These are phyloP conservation scores for Palythoa heliodiscus DNA, from an alignment of 92 coral and sea anemone genomes.

Conservation along the genomic window DNA sequence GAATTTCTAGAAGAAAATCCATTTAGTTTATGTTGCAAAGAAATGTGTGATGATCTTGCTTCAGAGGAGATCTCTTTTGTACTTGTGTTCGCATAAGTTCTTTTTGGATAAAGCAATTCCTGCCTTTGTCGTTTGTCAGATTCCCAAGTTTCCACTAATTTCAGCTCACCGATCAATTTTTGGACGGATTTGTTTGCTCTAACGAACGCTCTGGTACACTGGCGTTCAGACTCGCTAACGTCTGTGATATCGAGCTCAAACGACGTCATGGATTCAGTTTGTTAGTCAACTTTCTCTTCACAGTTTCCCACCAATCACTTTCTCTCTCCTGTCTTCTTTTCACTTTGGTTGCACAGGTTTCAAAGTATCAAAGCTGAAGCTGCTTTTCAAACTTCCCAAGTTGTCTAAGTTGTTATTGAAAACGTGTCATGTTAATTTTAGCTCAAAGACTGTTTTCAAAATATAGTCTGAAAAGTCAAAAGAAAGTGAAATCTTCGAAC, in stretches of 20 bases:
- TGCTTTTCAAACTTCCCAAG: too few species aligned
- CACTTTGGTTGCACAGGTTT: not conserved
- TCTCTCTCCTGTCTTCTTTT: not conserved
- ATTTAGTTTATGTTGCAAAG: not conserved
- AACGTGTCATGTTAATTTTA: not conserved
- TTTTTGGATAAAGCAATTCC: not conserved
- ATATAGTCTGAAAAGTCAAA: not conserved
- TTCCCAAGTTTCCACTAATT: slow-evolving; percentile 16
- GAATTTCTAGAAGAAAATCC: not conserved
- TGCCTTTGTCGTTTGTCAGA: not conserved
- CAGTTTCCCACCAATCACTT: not conserved
- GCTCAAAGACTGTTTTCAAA: not conserved
- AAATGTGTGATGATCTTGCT: not conserved
- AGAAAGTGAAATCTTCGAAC: not conserved
- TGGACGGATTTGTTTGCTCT: slow-evolving; percentile 27
- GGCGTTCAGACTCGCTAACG: slow-evolving; percentile 25
- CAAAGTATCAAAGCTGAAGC: not conserved
- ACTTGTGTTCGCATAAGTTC: not conserved
- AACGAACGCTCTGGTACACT: slow-evolving; percentile 26
- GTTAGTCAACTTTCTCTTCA: not conserved
- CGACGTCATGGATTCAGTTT: not conserved
- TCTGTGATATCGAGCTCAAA: slow-evolving; percentile 16
- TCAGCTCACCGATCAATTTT: slow-evolving; percentile 24
- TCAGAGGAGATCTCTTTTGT: not conserved
- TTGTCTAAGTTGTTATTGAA: not conserved